These are phyloP conservation scores for Trachelus tabidus DNA, from an alignment of 2,888 invertebrate species.

Conservation along the genomic window DNA sequence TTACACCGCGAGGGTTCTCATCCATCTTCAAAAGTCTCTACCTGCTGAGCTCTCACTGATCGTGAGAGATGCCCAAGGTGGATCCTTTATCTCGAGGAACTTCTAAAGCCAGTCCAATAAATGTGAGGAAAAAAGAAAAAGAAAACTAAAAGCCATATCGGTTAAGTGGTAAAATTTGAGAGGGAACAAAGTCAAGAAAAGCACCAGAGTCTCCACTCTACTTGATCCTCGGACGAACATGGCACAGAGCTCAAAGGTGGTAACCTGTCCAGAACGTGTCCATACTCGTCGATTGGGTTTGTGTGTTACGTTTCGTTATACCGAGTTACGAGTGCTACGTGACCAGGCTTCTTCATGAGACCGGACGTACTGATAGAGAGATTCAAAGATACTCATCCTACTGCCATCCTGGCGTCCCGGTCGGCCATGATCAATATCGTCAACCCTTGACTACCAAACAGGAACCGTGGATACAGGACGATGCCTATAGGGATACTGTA, in stretches of 20 bases:
- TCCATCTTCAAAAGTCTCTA: not conserved
- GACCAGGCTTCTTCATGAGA: conserved; percentile 41
- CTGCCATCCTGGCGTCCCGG: not conserved
- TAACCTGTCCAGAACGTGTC: not conserved
- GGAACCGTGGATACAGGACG: not conserved
- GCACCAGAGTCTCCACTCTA: not conserved
- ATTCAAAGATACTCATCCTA: conserved; percentile 10
- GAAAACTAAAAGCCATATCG: not conserved
- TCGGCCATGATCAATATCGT: not conserved
- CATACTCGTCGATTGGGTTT: conserved; percentile 38
- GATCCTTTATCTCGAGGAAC: not conserved
- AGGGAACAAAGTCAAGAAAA: not conserved
- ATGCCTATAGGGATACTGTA: not conserved
- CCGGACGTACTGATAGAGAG: conserved; percentile 34
- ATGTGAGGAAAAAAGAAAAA: not conserved
- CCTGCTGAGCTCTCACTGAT: not conserved
- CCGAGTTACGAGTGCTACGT: conserved; percentile 56
- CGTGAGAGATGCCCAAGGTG: not conserved
- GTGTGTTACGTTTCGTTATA: conserved; percentile 58
- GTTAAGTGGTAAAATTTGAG: not conserved
- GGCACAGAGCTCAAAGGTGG: not conserved
- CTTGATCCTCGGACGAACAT: not conserved
- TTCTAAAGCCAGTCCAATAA: not conserved
- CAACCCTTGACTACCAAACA: not conserved
- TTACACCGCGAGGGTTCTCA: not conserved